Evolutionary conservation across 53 echinoderm and acorn worm genomes (phyloP).

Genomic region (Pentamera pediparva): DNA sequence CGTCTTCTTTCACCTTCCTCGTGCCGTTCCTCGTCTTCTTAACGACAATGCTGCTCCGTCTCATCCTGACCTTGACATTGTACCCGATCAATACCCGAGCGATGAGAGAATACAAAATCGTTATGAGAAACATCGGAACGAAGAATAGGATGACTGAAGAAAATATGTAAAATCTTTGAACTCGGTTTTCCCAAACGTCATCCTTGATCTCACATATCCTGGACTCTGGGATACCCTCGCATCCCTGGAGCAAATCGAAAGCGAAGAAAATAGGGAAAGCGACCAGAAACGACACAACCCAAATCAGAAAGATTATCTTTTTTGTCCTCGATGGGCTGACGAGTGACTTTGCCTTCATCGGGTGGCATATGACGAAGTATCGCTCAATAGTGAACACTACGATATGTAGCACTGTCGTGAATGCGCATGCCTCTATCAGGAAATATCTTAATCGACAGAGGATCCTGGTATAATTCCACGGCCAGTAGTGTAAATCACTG

Average conservation of each 20-base stretch:
- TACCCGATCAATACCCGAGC: conserved; percentile 81
- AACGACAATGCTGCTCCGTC: conserved; percentile 23
- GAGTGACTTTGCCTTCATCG: conserved; percentile 60
- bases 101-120: conserved; percentile 74
- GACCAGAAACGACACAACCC: conserved; percentile 64
- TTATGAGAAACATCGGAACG: conserved; percentile 80
- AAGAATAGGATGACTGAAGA: conserved; percentile 77
- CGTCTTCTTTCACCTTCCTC: conserved; percentile 40
- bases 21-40: conserved; percentile 12
- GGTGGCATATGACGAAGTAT: conserved; percentile 68
- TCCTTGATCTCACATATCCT: conserved; percentile 49
- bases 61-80: conserved; percentile 50
- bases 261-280: conserved; percentile 71
- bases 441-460: conserved; percentile 72
- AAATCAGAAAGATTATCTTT: conserved; percentile 78
- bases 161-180: conserved; percentile 54
- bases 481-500: conserved; percentile 64
- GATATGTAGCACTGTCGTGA: conserved; percentile 69
- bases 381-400: conserved; percentile 59
- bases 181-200: conserved; percentile 23
- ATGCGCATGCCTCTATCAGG: conserved; percentile 85
- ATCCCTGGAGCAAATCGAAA: conserved; percentile 38
- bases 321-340: conserved; percentile 57
- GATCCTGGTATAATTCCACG: conserved; percentile 78
- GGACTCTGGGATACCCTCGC: conserved; percentile 55